Evolutionary conservation across 2,888 invertebrate species (phyloP).

Genomic region (Perizoma flavofasciatum): DNA sequence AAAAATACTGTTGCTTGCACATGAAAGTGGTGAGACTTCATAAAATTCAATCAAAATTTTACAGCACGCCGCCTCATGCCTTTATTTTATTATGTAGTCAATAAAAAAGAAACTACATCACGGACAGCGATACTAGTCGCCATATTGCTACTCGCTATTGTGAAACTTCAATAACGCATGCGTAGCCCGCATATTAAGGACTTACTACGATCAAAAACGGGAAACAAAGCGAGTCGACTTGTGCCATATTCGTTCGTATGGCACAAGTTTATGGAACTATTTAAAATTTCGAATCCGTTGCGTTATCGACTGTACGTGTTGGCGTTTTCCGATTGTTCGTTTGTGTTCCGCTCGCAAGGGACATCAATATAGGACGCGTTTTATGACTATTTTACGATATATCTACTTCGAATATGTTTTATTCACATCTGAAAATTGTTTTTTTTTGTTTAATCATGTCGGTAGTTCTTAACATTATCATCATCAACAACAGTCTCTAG

Average conservation of each 20-base stretch:
- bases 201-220: slow-evolving; percentile 79
- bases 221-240: slow-evolving; percentile 70
- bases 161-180: slow-evolving; percentile 77
- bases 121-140: slow-evolving; percentile 60
- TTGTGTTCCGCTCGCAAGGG: slow-evolving; percentile 38
- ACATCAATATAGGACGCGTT: slow-evolving; percentile 26
- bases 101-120: slow-evolving; percentile 58
- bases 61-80: slow-evolving; percentile 17
- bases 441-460: neutral
- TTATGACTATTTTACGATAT: slow-evolving; percentile 16
- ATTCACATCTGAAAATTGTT: neutral
- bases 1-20: slow-evolving; percentile 3
- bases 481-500: too few species aligned
- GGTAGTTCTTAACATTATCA: too few species aligned
- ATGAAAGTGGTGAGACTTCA: neutral
- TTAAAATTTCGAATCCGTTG: slow-evolving; percentile 84
- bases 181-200: slow-evolving; percentile 81
- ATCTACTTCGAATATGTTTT: neutral
- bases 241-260: slow-evolving; percentile 74
- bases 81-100: slow-evolving; percentile 42
- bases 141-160: slow-evolving; percentile 71
- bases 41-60: slow-evolving; percentile 20
- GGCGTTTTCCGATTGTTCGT: slow-evolving; percentile 78
- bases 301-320: slow-evolving; percentile 80
- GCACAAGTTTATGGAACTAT: slow-evolving; percentile 68